Base-by-base conservation (phyloP, 2,797 vertebrate species). In the Acanthopagrus latus region DNA sequence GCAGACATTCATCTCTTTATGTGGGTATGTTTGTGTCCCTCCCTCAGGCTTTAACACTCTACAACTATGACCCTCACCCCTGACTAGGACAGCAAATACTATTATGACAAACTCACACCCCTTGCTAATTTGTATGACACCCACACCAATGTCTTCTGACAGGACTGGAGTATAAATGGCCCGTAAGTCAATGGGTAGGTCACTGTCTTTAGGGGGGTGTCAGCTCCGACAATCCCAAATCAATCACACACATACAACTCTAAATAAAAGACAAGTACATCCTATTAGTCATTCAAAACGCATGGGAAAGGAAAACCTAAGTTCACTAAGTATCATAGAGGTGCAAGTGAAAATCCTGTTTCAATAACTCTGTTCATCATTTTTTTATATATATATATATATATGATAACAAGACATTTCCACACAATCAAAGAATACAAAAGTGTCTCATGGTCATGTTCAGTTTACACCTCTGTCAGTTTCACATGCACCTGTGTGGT, bases 141-240 rank as follows among this genome's bases (percentile, higher is more conserved):
- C 74, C 13, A 11, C 59, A 74, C 33, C 65, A 29, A 92, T 90
- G 52, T 54, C 50, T 74, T 90, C 63, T 88, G 90, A 93, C 92
- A 92, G 82, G 64, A 59, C 80, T 43, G 69, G 20, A 75, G 86
- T 88, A 91, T 90, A 88, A 91, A 91, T 86, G 88, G 86, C 81
- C 81, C 29, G 2, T 60, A 91, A 86, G 92, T 90, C 87, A 94
- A 92, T 85, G 82, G 88, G 66, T 86, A 73, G 90, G 89, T 92
- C 88, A 90, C 54, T 81, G 70, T 87, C 86, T 89, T 84, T 73
- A 58, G 76, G 83, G 38, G 75, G 64, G 59, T 80, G 86, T 90
- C 85, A 83, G 71, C 52, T 78, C 71, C 71, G 82, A 90, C 88
- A 88, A 72, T 66, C 82, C 74, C 51, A 73, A 73, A 51, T 77